phyloP scores from a whole-genome alignment of 2,797 vertebrate species.

The Triplophysa yarkandensis region DNA sequence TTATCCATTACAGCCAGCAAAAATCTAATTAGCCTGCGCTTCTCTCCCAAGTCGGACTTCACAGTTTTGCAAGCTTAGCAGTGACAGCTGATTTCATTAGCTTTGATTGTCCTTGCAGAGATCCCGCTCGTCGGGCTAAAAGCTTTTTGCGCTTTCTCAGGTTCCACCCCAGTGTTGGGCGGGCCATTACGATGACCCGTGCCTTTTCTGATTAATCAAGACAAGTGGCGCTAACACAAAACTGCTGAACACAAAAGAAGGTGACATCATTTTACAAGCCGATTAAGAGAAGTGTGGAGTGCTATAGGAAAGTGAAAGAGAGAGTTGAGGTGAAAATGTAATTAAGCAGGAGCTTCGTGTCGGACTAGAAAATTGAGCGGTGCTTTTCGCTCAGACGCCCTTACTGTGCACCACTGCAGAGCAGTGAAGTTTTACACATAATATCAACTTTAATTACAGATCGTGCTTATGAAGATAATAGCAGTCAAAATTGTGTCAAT shows the following conservation, averaged over 20 bases:
- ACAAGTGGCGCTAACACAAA: constrained; percentile 83
- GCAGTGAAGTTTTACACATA: no score
- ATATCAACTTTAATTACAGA: neutral
- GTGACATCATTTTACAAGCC: constrained; percentile 84
- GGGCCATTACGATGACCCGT: constrained; percentile 82
- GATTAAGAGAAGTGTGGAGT: constrained; percentile 69
- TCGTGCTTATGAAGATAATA: neutral
- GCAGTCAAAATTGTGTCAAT: neutral
- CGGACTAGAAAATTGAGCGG: constrained; percentile 19
- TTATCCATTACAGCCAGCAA: constrained; percentile 87
- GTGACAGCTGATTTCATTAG: constrained; percentile 91
- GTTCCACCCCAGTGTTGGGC: constrained; percentile 83
- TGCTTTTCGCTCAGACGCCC: neutral
- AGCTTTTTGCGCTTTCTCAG: constrained; percentile 81
- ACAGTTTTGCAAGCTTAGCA: constrained; percentile 90
- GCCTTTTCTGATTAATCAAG: constrained; percentile 84
- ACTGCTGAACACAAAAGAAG: constrained; percentile 88
- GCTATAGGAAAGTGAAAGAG: constrained; percentile 22
- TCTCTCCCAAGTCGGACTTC: constrained; percentile 88
- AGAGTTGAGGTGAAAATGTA: constrained; percentile 45
- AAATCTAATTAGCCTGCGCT: constrained; percentile 90
- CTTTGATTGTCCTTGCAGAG: constrained; percentile 83
- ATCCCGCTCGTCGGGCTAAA: constrained; percentile 81
- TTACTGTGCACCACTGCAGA: neutral
- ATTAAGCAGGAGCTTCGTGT: constrained; percentile 41